These are phyloP conservation scores for Atherix ibis DNA, from an alignment of 2,888 invertebrate species.

Conservation along the genomic window DNA sequence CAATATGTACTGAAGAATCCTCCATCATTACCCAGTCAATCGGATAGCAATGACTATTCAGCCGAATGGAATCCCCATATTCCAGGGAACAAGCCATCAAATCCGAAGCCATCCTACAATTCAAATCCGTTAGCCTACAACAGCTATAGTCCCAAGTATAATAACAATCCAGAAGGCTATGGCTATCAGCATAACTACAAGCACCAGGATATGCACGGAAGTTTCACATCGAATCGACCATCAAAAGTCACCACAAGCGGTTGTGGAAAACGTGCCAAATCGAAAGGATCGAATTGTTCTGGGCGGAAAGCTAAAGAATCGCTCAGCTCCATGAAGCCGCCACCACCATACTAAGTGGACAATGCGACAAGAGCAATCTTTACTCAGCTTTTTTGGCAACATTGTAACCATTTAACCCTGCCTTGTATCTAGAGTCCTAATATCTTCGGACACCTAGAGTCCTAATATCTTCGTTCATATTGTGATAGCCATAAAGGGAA, in stretches of 20 bases:
- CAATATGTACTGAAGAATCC: constrained; percentile 26
- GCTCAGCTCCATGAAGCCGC: constrained; percentile 26
- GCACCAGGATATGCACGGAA: constrained; percentile 10
- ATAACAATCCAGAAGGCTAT: constrained; percentile 31
- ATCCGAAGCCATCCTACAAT: background rate
- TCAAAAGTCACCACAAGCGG: too few relatives aligned
- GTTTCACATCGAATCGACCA: constrained; percentile 9
- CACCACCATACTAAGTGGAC: constrained; percentile 10
- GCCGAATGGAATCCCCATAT: constrained; percentile 19
- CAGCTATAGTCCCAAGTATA: constrained; percentile 29
- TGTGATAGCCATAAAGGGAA: too few relatives aligned
- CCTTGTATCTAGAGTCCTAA: too few relatives aligned
- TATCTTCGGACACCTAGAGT: too few relatives aligned
- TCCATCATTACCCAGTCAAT: constrained; percentile 15
- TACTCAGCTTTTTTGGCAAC: too few relatives aligned
- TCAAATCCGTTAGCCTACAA: constrained; percentile 20
- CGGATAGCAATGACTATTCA: too few relatives aligned
- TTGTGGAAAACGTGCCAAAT: too few relatives aligned
- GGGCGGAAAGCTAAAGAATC: constrained; percentile 24
- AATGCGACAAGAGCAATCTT: too few relatives aligned
- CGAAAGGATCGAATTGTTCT: constrained; percentile 8
- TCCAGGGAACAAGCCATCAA: constrained; percentile 13
- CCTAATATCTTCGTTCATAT: too few relatives aligned
- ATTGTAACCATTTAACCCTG: too few relatives aligned
- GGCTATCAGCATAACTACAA: constrained; percentile 29